phyloP scores from a whole-genome alignment of 1,140 invertebrate species.

The Pseudomyrmex pallidus region DNA sequence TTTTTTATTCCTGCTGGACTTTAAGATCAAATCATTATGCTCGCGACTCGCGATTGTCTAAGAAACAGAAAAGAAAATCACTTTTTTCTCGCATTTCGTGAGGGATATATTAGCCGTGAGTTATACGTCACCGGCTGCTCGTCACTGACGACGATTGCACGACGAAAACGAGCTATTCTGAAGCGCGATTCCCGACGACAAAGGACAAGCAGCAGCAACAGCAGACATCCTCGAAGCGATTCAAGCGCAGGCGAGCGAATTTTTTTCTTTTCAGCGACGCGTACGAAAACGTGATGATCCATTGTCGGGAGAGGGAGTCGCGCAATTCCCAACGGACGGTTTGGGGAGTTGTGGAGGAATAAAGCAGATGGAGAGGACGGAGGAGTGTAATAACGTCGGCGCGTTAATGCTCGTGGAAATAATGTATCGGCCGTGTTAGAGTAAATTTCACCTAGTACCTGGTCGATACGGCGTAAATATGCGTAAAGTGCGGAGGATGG shows the following conservation, averaged over 20 bases:
- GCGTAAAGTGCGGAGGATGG: conserved; percentile 60
- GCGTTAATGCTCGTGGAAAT: conserved; percentile 72
- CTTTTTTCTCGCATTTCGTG: conserved; percentile 7
- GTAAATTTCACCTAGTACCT: conserved; percentile 70
- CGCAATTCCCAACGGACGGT: conserved; percentile 59
- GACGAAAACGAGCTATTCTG: conserved; percentile 49
- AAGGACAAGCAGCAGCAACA: conserved; percentile 41
- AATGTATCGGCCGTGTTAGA: conserved; percentile 68
- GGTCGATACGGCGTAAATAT: conserved; percentile 73
- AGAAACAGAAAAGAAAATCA: conserved; percentile 2
- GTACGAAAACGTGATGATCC: conserved; percentile 46
- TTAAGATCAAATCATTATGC: neutral
- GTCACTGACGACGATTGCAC: conserved; percentile 33
- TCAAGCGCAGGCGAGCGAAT: conserved; percentile 33
- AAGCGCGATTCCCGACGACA: conserved; percentile 50
- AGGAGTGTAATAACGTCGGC: conserved; percentile 67
- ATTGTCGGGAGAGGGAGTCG: conserved; percentile 62
- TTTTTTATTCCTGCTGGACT: neutral
- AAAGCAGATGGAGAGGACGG: neutral
- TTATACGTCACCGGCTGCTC: conserved; percentile 27
- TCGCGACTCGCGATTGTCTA: conserved; percentile 15
- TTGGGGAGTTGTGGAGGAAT: neutral
- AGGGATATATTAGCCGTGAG: conserved; percentile 12
- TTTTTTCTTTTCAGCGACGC: conserved; percentile 17
- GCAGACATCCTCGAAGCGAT: conserved; percentile 50